Percentiles rank a stretch among this genome's conserved stretches.
Conservation (phyloP, 2,797 vertebrate species). For the Loris lydekkerianus region DNA sequence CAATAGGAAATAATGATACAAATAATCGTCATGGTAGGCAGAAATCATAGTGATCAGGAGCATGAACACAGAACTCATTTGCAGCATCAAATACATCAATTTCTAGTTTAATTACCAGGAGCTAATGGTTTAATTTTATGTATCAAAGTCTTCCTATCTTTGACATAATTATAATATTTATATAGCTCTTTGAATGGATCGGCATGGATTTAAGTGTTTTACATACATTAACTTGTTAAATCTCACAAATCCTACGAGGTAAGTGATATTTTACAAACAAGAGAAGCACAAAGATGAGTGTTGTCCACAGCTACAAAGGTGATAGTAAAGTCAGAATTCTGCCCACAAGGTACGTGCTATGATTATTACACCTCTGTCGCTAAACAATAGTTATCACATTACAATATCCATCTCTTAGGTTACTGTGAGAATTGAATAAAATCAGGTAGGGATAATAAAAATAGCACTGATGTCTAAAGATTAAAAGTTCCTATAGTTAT, state of each 20-base stretch:
- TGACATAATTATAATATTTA: constrained; percentile 67
- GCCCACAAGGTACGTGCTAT: background rate
- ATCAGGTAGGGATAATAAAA: background rate
- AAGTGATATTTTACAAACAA: background rate
- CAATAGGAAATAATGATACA: constrained; percentile 10
- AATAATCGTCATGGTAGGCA: constrained; percentile 23
- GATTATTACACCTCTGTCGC: background rate
- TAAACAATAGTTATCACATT: background rate
- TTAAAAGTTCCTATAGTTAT: background rate
- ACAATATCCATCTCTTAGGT: background rate
- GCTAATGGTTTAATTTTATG: constrained; percentile 63
- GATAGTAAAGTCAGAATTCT: background rate
- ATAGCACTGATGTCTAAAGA: background rate
- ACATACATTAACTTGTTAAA: constrained; percentile 49
- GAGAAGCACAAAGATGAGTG: background rate
- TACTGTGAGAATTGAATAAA: background rate
- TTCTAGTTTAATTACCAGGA: constrained; percentile 61
- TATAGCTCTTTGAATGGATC: constrained; percentile 43
- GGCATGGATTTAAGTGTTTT: constrained; percentile 34
- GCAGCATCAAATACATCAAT: constrained; percentile 41
- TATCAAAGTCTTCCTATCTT: constrained; percentile 44
- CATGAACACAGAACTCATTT: constrained; percentile 13
- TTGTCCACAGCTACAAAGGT: background rate
- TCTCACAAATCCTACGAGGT: background rate
- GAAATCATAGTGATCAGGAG: background rate